Evolutionary conservation across 2,888 invertebrate genomes (phyloP), one percentile per base, ranked within the genome.

Genomic region (Drosophila recens): DNA sequence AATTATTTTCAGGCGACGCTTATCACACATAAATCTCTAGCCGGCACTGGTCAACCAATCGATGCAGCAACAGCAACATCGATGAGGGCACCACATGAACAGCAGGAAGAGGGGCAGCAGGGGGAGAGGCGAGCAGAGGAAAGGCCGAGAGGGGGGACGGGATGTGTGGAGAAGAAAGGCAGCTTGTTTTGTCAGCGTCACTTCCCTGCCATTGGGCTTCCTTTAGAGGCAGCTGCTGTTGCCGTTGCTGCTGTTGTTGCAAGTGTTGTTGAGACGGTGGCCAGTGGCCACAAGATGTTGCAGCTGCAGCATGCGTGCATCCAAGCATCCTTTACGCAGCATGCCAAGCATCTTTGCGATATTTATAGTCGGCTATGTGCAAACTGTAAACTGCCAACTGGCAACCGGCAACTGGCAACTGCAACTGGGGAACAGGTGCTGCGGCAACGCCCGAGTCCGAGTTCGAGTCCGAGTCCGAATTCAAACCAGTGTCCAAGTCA

Each of bases 1-100:
- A 85, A 85, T 87, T 85, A 89, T 87, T 87, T 87, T 82, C 88
- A 87, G 86, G 82, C 88, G 88, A 87, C 85, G 85, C 90, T 85
- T 85, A 89, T 85, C 90, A 89, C 85, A 89, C 90, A 87, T 85
- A 85, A 89, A 89, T 85, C 90, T 89, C 69, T 49, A 65, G 66
- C 66, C 62, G 78, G 64, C 74, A 57, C 54, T 64, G 74, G 64
- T 57, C 75, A 67, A 58, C 57, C 77, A 82, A 87, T 85, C 87
- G 86, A 85, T 89, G 63, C 71, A 56, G 48, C 56, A 23, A 4
- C 27, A 63, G 45, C 70, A 68, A 30, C 57, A 63, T 66, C 64
- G 67, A 67, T 56, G 52, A 36, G 53, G 58, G 48, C 46, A 57
- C 34, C 51, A 61, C 10, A 27, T 15, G 15, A 48, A 10, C 30